Percentiles rank a stretch among this genome's conserved stretches.
These are phyloP conservation scores for Ruditapes philippinarum DNA, from an alignment of 1,140 invertebrate species.

Conservation along the genomic window DNA sequence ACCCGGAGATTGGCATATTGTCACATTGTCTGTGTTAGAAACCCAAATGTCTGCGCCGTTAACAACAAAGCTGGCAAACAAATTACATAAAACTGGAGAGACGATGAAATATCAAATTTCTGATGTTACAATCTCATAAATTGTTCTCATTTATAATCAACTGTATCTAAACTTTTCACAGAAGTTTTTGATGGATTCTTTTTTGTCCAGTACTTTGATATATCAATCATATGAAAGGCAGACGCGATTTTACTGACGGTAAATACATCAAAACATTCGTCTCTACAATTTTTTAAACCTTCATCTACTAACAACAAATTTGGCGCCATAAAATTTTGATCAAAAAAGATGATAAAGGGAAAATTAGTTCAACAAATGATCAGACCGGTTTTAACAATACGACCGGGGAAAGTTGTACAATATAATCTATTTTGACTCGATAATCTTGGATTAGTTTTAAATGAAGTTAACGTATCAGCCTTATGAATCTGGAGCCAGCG, in stretches of 20 bases:
- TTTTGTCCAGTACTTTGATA: constrained; percentile 20
- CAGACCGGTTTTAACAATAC: constrained; percentile 28
- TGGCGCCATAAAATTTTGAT: constrained; percentile 38
- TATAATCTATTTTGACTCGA: constrained; percentile 20
- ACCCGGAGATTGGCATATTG: background rate
- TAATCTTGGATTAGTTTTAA: constrained; percentile 42
- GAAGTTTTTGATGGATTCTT: constrained; percentile 26
- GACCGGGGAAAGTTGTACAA: background rate
- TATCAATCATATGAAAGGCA: background rate
- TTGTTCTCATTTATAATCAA: constrained; percentile 13
- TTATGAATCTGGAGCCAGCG: background rate
- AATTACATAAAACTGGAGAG: constrained; percentile 8
- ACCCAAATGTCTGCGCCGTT: background rate
- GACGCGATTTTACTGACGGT: background rate
- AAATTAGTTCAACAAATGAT: background rate
- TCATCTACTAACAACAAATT: constrained; percentile 12
- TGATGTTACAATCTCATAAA: constrained; percentile 26
- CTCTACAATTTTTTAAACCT: constrained; percentile 11
- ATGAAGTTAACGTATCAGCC: background rate
- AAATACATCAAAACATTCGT: constrained; percentile 10
- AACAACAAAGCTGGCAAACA: background rate
- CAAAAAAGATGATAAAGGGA: constrained; percentile 37
- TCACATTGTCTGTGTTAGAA: background rate
- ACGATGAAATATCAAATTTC: constrained; percentile 18
- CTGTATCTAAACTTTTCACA: constrained; percentile 14